A percentile compares a stretch with the other conserved stretches of the same genome.
Evolutionary conservation across 2,797 vertebrate genomes (phyloP).

Genomic region (Buphagus erythrorhynchus): DNA sequence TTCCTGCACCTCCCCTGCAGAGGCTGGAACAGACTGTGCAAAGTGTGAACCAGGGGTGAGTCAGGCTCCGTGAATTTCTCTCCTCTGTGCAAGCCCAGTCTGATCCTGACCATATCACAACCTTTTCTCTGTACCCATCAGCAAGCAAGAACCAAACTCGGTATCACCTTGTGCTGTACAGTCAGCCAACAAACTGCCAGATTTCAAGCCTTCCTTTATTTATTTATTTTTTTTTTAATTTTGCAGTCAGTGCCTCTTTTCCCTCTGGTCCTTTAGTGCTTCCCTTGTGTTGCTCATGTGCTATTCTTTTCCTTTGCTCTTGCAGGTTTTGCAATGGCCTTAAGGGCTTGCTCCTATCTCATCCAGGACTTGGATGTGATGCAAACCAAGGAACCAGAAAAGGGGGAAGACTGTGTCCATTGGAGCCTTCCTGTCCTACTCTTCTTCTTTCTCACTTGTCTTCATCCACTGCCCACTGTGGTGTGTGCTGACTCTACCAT

Average conservation of each 20-base stretch:
- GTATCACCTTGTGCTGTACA: not conserved
- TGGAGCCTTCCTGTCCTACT: not conserved
- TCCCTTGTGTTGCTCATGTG: not conserved
- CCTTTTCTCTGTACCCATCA: not conserved
- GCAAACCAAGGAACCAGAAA: not conserved
- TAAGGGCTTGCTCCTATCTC: not conserved
- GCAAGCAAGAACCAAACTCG: not conserved
- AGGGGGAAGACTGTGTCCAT: not conserved
- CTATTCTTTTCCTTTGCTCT: not conserved
- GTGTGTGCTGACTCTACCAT: fast-evolving
- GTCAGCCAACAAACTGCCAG: not conserved
- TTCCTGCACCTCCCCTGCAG: not conserved
- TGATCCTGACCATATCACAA: not conserved
- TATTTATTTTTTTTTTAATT: not conserved
- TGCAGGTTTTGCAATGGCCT: not conserved
- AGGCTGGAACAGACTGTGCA: not conserved
- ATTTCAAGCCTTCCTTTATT: not conserved
- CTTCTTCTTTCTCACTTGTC: not conserved
- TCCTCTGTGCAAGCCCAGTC: not conserved
- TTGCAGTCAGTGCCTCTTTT: not conserved
- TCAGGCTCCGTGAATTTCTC: not conserved
- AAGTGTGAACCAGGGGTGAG: not conserved
- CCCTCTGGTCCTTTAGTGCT: not conserved
- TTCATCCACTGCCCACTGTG: not conserved
- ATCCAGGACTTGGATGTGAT: not conserved